Evolutionary conservation across 2,113 vertebrate genomes (phyloP), one percentile per base, ranked within the genome.

Genomic region (Myotis lucifugus): DNA sequence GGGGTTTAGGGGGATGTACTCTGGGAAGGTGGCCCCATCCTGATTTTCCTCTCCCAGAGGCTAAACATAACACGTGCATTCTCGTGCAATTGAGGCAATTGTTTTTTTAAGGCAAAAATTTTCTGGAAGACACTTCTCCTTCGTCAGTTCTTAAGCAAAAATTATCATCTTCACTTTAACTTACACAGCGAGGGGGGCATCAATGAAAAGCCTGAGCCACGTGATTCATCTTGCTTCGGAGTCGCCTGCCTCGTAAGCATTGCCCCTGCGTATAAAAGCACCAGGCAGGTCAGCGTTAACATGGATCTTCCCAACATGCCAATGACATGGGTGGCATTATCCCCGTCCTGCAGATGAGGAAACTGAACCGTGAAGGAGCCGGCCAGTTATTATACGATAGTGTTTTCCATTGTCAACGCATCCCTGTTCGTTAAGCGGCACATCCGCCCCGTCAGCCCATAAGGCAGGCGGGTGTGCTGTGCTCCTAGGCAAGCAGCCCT

Each of bases 341-440:
- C 3, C 74, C 67, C 40, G 4, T 54, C 81, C 84, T 93, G 67
- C 50, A 19, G 88, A 77, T 5, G 59, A 52, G 52, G 67, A 93
- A 69, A 59, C 50, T 40, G 14, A 27, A 61, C n/a, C 8, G 5
- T 3, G 21, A 89, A 85, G 56, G 93, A 61, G 23, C 52, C 48
- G 37, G 74, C 69, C 40, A 70, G 27, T 82, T 34, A 37, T 42
- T 50, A 61, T n/a, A 32, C 48, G 10, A 23, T 0, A 50, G 18
- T 18, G 27, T 46, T 91, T 77, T 40, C 25, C 2, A 8, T 91
- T 91, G 86, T 95, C 91, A 89, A 86, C 91, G 83, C 76, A 19
- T 12, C 59, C 34, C 69, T 56, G 34, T 64, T 88, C 50, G 61
- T 70, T 93, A 83, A 86, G 87, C 56, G 90, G 61, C 78, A 10